Conservation (phyloP, 2,888 invertebrate species). For the Lepidochrysops patricia region DNA sequence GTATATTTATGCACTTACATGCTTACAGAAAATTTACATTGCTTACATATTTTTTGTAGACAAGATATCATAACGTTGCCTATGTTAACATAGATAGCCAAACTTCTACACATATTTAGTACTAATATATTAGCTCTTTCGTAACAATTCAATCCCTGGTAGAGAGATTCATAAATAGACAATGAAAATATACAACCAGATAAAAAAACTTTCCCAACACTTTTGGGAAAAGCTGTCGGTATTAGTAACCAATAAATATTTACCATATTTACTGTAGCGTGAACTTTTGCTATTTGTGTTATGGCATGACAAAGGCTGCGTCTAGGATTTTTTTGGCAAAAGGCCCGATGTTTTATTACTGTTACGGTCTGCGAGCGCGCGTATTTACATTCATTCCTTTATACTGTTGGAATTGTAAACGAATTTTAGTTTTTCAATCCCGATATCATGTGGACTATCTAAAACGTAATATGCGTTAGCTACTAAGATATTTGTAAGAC, state of each 20-base stretch:
- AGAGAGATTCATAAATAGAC: not conserved
- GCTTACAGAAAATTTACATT: no score
- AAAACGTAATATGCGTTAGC: not conserved
- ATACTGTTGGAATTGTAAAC: constrained; percentile 3
- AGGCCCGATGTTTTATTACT: constrained; percentile 11
- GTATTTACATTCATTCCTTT: constrained; percentile 1
- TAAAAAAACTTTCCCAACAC: not conserved
- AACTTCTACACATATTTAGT: no score
- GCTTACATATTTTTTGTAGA: no score
- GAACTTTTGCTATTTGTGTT: constrained; percentile 12
- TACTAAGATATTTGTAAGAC: not conserved
- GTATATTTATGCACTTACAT: no score
- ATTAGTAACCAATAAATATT: constrained; percentile 11
- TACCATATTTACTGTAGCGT: constrained; percentile 11
- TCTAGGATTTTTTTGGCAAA: constrained; percentile 12
- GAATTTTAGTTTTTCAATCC: not conserved
- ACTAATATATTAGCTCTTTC: not conserved
- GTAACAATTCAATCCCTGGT: not conserved
- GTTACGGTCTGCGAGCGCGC: not conserved
- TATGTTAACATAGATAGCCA: no score
- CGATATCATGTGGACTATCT: not conserved
- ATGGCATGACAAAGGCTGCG: constrained; percentile 10
- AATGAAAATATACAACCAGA: not conserved
- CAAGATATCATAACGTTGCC: no score
- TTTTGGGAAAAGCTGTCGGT: constrained; percentile 1